Evolutionary conservation across 2,113 vertebrate genomes (phyloP).

Genomic region (Athene cunicularia): DNA sequence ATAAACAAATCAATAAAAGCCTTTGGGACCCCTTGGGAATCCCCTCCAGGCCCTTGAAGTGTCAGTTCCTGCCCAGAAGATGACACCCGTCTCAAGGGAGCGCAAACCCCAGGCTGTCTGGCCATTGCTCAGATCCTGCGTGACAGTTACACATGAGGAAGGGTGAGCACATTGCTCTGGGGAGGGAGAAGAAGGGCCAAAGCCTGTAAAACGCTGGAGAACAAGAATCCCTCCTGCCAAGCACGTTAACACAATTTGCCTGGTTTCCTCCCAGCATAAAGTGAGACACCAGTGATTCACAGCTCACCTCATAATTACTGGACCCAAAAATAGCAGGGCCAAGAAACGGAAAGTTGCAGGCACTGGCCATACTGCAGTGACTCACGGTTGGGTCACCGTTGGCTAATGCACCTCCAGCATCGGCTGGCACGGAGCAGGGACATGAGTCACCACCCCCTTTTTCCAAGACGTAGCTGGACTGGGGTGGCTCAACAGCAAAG

Average conservation of each 20-base stretch:
- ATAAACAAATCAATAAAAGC: not conserved
- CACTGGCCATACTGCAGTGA: slow-evolving; percentile 9
- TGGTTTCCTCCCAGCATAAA: slow-evolving; percentile 19
- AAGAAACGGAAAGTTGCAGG: slow-evolving; percentile 28
- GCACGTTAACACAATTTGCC: slow-evolving; percentile 30
- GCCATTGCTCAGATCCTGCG: not conserved
- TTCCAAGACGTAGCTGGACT: not conserved
- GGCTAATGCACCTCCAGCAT: not conserved
- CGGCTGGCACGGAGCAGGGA: not conserved
- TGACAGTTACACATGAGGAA: not conserved
- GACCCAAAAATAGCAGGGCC: slow-evolving; percentile 34
- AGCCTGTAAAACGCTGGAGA: not conserved
- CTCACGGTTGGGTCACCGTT: not conserved
- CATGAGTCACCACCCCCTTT: not conserved
- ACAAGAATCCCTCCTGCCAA: slow-evolving; percentile 27
- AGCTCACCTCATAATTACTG: slow-evolving; percentile 7
- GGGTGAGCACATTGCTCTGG: not conserved
- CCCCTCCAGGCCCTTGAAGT: not conserved
- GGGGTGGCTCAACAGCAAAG: not conserved
- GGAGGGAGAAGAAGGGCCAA: slow-evolving; percentile 38
- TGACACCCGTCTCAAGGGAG: not conserved
- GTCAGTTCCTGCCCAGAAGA: not conserved
- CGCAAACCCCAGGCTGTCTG: rapidly evolving
- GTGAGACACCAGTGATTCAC: slow-evolving; percentile 63
- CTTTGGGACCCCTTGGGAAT: not conserved